phyloP scores from a whole-genome alignment of 2,113 vertebrate genomes.

The Gallinago jamesoni region DNA sequence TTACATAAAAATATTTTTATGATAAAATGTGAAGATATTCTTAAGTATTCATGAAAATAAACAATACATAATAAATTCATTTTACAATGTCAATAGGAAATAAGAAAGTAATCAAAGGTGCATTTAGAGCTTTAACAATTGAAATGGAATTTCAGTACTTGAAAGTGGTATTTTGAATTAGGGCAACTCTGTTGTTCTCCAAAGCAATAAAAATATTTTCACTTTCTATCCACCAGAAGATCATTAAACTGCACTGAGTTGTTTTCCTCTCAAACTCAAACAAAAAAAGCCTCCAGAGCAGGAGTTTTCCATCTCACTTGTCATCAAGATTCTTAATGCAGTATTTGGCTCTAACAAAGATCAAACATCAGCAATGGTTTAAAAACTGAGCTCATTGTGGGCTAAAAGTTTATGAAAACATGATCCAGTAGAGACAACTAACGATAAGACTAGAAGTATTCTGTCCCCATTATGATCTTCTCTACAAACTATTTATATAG shows the following conservation, averaged over 20 bases:
- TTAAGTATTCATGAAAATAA: constrained; percentile 68
- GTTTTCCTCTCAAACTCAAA: constrained; percentile 22
- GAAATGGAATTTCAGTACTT: constrained; percentile 47
- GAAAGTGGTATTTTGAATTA: constrained; percentile 38
- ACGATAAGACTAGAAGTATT: background rate
- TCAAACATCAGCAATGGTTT: background rate
- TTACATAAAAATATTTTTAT: constrained; percentile 65
- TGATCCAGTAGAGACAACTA: background rate
- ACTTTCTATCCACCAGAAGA: constrained; percentile 7
- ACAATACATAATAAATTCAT: constrained; percentile 50
- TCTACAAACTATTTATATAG: background rate
- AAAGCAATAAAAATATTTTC: constrained; percentile 34
- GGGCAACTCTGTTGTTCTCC: background rate
- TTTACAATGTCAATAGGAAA: constrained; percentile 38
- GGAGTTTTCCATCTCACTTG: background rate
- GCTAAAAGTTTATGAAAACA: background rate
- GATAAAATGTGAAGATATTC: constrained; percentile 41
- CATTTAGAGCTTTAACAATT: constrained; percentile 50
- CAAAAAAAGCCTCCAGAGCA: background rate
- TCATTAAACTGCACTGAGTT: constrained; percentile 18
- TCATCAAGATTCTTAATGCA: constrained; percentile 17
- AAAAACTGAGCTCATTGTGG: background rate
- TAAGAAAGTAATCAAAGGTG: constrained; percentile 40
- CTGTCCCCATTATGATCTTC: background rate
- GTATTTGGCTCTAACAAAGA: constrained; percentile 15